phyloP scores from a whole-genome alignment of 1,140 invertebrate genomes.

The Pseudomyrmex pallidus region DNA sequence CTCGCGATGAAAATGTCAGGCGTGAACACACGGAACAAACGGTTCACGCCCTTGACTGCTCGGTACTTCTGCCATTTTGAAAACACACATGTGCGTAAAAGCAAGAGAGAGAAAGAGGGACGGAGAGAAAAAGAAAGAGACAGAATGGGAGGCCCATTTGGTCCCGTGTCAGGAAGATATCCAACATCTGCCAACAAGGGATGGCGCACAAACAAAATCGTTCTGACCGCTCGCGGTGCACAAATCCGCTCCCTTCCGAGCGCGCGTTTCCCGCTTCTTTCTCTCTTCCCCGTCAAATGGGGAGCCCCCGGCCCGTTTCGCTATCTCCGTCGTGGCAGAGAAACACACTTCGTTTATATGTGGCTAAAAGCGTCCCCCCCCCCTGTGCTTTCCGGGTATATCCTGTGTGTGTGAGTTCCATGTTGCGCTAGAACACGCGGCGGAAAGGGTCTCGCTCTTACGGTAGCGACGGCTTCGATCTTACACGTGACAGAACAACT shows the following conservation, averaged over 20 bases:
- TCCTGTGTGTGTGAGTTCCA: conserved; percentile 49
- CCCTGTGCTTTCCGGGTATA: conserved; percentile 71
- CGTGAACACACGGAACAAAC: conserved; percentile 26
- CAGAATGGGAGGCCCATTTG: conserved; percentile 57
- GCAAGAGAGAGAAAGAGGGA: too few relatives aligned
- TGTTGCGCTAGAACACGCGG: conserved; percentile 42
- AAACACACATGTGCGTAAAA: conserved; percentile 33
- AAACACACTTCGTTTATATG: conserved; percentile 68
- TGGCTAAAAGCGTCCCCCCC: conserved; percentile 74
- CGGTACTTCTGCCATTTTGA: conserved; percentile 70
- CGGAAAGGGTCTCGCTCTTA: conserved; percentile 57
- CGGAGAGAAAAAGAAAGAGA: conserved; percentile 14
- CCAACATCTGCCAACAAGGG: conserved; percentile 68
- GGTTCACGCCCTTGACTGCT: conserved; percentile 52
- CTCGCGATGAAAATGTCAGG: conserved; percentile 40
- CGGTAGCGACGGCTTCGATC: conserved; percentile 58
- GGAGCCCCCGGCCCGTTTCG: background rate
- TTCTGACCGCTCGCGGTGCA: conserved; percentile 61
- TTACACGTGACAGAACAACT: background rate
- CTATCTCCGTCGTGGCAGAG: conserved; percentile 67
- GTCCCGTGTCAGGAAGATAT: conserved; percentile 63
- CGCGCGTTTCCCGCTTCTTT: conserved; percentile 6
- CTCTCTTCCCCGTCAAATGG: background rate
- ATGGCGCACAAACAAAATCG: conserved; percentile 62
- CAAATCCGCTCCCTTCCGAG: conserved; percentile 54